These are phyloP conservation scores for Hirudinaria manillensis DNA, from an alignment of 2,888 invertebrate genomes.

Conservation along the genomic window DNA sequence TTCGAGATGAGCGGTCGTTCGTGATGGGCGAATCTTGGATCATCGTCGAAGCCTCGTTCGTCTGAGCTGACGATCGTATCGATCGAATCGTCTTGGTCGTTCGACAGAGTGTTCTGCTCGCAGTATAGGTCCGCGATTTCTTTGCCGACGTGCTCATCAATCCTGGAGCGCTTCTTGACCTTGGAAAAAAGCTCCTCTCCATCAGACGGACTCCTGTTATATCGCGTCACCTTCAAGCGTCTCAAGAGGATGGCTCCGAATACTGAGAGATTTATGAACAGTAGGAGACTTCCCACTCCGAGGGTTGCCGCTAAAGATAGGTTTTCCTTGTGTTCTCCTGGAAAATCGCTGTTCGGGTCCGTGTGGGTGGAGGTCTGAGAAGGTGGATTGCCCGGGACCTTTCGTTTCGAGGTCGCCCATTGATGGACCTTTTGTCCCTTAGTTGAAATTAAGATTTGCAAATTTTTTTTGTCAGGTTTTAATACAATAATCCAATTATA, in stretches of 20 bases:
- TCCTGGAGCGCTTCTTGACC: background rate
- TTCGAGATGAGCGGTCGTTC: background rate
- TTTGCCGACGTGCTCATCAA: background rate
- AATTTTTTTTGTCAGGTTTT: too few relatives aligned
- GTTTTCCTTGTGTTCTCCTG: background rate
- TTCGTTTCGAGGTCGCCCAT: background rate
- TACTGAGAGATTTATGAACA: slow-evolving; percentile 21
- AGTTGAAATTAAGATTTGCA: background rate
- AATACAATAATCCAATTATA: too few relatives aligned
- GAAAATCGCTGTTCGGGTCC: background rate
- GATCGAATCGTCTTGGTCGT: slow-evolving; percentile 1
- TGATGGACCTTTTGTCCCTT: background rate
- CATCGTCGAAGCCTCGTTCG: background rate
- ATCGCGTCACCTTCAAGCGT: background rate
- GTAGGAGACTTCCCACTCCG: background rate
- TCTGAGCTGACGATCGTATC: background rate
- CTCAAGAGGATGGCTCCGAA: slow-evolving; percentile 22
- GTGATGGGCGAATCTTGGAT: background rate
- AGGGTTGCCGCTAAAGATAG: slow-evolving; percentile 20
- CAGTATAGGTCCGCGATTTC: slow-evolving; percentile 3
- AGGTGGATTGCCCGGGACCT: background rate
- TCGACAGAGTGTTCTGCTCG: background rate
- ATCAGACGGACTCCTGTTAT: background rate
- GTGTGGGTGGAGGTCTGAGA: background rate
- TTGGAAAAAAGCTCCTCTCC: background rate